Conservation (phyloP, 2,888 invertebrate species). For the Drosophila paranaensis region DNA sequence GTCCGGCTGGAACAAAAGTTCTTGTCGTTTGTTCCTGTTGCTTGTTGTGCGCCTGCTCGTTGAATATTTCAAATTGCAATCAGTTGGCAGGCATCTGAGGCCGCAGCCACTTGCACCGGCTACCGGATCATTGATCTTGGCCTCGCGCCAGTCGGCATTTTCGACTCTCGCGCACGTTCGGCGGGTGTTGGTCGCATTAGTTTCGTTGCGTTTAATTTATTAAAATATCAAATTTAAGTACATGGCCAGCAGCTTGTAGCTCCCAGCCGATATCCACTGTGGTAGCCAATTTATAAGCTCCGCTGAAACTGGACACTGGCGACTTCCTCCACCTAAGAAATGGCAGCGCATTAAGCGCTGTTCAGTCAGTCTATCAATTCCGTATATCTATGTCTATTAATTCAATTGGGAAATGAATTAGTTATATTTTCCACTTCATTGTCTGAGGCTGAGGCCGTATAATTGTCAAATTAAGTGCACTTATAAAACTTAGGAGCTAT, state of each 20-base stretch:
- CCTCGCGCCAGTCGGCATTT: constrained; percentile 7
- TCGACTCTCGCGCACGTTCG: constrained; percentile 1
- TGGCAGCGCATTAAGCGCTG: neutral
- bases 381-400: neutral
- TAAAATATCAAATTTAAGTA: constrained; percentile 78
- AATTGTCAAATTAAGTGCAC: constrained; percentile 69
- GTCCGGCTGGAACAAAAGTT: constrained; percentile 70
- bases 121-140: constrained; percentile 47
- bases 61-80: constrained; percentile 81
- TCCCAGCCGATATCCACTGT: constrained; percentile 13
- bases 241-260: constrained; percentile 37
- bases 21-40: constrained; percentile 74
- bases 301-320: constrained; percentile 51
- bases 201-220: constrained; percentile 67
- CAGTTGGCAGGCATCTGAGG: constrained; percentile 76
- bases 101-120: constrained; percentile 37
- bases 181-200: constrained; percentile 57
- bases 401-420: constrained; percentile 9
- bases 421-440: constrained; percentile 5
- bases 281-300: constrained; percentile 53
- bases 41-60: constrained; percentile 63
- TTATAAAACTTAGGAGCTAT: constrained; percentile 66
- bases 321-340: neutral
- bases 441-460: constrained; percentile 15
- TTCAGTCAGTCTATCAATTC: neutral